Percentiles rank a stretch among this genome's conserved stretches.
Evolutionary conservation across 2,113 vertebrate genomes (phyloP).

Genomic region (Scomber japonicus): DNA sequence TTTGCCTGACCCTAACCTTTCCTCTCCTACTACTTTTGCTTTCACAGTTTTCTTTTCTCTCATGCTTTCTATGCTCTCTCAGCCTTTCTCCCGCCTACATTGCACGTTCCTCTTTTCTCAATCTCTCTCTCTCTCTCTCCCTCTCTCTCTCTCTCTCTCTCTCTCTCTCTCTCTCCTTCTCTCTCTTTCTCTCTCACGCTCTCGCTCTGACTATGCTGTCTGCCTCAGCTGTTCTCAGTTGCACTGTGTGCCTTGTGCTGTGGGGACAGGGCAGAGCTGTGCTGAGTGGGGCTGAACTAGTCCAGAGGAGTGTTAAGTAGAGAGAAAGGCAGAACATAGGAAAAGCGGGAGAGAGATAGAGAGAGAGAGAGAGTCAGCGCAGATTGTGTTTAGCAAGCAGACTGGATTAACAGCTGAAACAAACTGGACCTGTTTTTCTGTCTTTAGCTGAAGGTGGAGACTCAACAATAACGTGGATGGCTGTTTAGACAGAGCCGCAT

Average conservation of each 20-base stretch:
- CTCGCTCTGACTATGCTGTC: conserved; percentile 70
- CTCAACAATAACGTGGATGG: conserved; percentile 46
- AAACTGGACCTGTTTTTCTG: conserved; percentile 73
- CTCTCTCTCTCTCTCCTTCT: conserved; percentile 27
- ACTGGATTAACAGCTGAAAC: conserved; percentile 74
- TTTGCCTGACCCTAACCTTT: conserved; percentile 44
- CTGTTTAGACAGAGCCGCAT: conserved; percentile 35
- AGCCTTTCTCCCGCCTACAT: conserved; percentile 68
- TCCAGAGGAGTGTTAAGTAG: conserved; percentile 60
- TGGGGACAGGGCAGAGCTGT: conserved; percentile 72
- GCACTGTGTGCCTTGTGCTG: conserved; percentile 75
- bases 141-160: conserved; percentile 34
- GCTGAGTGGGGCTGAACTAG: conserved; percentile 69
- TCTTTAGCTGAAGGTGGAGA: conserved; percentile 54
- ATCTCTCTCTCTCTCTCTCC: conserved; percentile 40
- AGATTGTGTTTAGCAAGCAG: conserved; percentile 58
- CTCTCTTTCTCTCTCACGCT: conserved; percentile 35
- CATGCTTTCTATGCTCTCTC: conserved; percentile 53
- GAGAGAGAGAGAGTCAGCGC: conserved; percentile 18
- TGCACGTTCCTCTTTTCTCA: conserved; percentile 53
- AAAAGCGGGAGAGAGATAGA: conserved; percentile 6
- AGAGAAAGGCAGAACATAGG: conserved; percentile 37
- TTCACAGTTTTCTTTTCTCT: conserved; percentile 68
- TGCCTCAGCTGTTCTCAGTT: conserved; percentile 83
- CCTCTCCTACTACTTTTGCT: conserved; percentile 48